Conservation (phyloP, 2,113 vertebrate species). For the Camarhynchus parvulus region DNA sequence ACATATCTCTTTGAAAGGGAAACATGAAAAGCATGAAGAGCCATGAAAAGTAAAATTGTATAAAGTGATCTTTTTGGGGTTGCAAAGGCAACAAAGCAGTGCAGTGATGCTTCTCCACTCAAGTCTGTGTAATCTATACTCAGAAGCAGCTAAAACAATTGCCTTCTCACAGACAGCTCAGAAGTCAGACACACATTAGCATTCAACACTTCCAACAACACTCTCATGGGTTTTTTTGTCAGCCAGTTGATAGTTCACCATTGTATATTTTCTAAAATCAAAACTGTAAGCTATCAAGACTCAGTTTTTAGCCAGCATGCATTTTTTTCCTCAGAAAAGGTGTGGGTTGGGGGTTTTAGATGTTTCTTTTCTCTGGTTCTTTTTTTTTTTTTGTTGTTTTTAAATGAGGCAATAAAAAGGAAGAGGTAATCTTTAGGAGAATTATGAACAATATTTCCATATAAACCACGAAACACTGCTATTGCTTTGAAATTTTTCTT, state of each 20-base stretch:
- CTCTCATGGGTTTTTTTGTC: neutral
- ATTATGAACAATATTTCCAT: neutral
- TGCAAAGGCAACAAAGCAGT: neutral
- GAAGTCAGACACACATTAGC: neutral
- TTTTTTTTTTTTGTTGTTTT: neutral
- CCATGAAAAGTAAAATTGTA: neutral
- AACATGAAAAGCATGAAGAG: neutral
- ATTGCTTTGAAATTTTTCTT: neutral
- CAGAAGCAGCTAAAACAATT: neutral
- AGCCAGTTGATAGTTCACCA: neutral
- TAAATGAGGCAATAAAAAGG: neutral
- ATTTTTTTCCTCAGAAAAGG: neutral
- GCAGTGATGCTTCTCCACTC: neutral
- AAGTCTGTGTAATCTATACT: neutral
- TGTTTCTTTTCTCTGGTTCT: neutral
- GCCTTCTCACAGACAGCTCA: neutral
- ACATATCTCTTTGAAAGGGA: neutral
- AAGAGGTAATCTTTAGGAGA: neutral
- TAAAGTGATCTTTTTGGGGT: neutral
- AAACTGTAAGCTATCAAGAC: neutral
- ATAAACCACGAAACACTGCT: neutral
- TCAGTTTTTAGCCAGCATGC: neutral
- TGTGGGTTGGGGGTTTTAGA: neutral
- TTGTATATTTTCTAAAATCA: neutral
- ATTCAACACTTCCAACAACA: neutral